Evolutionary conservation across 1,140 invertebrate genomes (phyloP).

Genomic region (Ceratoteleas bidentatus): DNA sequence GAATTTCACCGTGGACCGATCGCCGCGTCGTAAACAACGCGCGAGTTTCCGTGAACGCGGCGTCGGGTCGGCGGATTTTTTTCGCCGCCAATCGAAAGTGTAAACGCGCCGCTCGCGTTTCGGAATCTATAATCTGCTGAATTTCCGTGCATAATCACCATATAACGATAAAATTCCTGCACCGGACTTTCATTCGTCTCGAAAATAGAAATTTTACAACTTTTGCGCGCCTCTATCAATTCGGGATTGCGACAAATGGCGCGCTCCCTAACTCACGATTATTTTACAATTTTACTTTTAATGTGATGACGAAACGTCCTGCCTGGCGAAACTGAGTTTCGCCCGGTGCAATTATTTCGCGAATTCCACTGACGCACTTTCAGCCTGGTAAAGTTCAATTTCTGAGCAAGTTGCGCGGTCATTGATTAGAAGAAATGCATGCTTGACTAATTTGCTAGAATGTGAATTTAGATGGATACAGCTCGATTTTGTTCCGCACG

Average conservation of each 20-base stretch:
- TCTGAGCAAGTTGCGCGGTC: neutral
- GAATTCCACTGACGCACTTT: constrained; percentile 19
- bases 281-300: constrained; percentile 23
- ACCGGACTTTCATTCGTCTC: constrained; percentile 9
- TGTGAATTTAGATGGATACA: constrained; percentile 3
- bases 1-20: neutral
- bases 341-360: constrained; percentile 16
- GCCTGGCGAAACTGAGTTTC: constrained; percentile 26
- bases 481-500: too few relatives aligned
- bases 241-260: constrained; percentile 17
- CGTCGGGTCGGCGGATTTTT: neutral
- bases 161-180: constrained; percentile 23
- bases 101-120: neutral
- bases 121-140: constrained; percentile 4
- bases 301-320: constrained; percentile 26
- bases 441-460: constrained; percentile 16
- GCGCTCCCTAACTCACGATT: neutral
- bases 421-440: constrained; percentile 28
- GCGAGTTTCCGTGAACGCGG: too few relatives aligned
- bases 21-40: neutral
- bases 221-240: constrained; percentile 9
- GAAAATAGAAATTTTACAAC: constrained; percentile 28
- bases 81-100: neutral
- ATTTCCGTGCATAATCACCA: constrained; percentile 8
- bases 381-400: neutral